Evolutionary conservation across 2,888 invertebrate species (phyloP), one percentile per base, ranked within the genome.

Genomic region (Crossocerus cetratus): DNA sequence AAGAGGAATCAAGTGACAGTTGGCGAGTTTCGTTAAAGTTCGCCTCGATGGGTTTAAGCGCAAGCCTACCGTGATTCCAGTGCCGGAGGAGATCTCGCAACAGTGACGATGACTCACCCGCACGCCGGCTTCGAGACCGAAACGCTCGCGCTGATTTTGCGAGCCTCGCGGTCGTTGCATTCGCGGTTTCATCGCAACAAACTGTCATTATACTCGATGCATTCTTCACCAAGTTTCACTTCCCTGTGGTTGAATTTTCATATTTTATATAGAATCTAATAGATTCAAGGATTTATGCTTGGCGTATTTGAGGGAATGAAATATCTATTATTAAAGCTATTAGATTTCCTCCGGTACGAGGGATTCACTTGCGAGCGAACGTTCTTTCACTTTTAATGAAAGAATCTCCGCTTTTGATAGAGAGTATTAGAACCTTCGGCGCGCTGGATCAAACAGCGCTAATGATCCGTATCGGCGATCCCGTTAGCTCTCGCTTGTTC

Each of bases 391-490:
- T 14, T 13, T 49, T 13, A 3, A 3, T n/a, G 14, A 49, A 49
- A 16, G 49, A 21, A 44, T 23, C 21, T 14, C 13, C 20, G 3
- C 1, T 32, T 42, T 18, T 14, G 60, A 4, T 16, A 16, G n/a
- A 16, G 3, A n/a, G 49, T 4, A 49, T 49, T 70, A 73, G 74
- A 60, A 67, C 68, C 76, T 72, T 58, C 71, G 77, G 80, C 72
- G 32, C 11, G 66, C 74, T 73, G 65, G 72, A 76, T 74, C 64
- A 68, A 72, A 69, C 78, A 74, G 80, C 84, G 82, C 81, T 86
- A 86, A 86, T 85, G 86, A 87, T 87, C 85, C 82, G 83, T 85
- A 87, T 86, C 86, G 80, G 49, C 73, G 82, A 78, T 87, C 84
- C 87, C 86, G 86, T 87, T 87, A 84, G 78, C 77, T 71, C 79